Evolutionary conservation across 1,140 invertebrate species (phyloP).

Genomic region (Condylostylus longicornis): DNA sequence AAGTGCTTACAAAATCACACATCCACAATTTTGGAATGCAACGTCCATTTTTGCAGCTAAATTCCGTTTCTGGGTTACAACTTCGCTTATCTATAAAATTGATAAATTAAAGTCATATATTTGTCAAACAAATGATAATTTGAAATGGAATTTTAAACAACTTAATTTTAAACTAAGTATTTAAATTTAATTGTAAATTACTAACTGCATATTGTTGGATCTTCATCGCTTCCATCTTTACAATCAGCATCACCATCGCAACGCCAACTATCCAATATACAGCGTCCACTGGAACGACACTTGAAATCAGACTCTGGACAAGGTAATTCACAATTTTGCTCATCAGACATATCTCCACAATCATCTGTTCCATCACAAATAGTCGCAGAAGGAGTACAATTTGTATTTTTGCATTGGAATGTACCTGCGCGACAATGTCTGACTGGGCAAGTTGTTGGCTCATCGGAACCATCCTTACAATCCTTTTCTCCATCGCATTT

Average conservation of each 20-base stretch:
- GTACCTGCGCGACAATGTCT: slow-evolving; percentile 69
- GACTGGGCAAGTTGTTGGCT: slow-evolving; percentile 61
- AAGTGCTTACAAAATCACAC: slow-evolving; percentile 57
- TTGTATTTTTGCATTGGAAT: slow-evolving; percentile 87
- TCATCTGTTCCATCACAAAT: slow-evolving; percentile 89
- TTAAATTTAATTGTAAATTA: too few species aligned
- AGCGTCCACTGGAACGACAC: slow-evolving; percentile 75
- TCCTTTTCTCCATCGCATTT: slow-evolving; percentile 45
- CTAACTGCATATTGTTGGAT: slow-evolving; percentile 69
- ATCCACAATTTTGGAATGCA: slow-evolving; percentile 94
- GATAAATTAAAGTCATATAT: slow-evolving; percentile 4
- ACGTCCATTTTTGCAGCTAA: slow-evolving; percentile 74
- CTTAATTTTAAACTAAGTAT: too few species aligned
- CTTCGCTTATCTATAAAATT: slow-evolving; percentile 47
- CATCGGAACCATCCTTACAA: slow-evolving; percentile 72
- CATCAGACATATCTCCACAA: slow-evolving; percentile 72
- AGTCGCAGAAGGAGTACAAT: slow-evolving; percentile 81
- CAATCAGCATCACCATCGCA: slow-evolving; percentile 92
- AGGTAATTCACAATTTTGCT: slow-evolving; percentile 63
- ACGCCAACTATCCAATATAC: slow-evolving; percentile 88
- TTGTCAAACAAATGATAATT: too few species aligned
- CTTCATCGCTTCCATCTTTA: slow-evolving; percentile 87
- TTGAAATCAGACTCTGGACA: slow-evolving; percentile 88
- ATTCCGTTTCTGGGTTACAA: slow-evolving; percentile 73
- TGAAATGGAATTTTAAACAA: too few species aligned